A percentile compares a stretch with the other conserved stretches of the same genome.
Evolutionary conservation across 2,888 invertebrate species (phyloP).

Genomic region (Drosophila anomalata): DNA sequence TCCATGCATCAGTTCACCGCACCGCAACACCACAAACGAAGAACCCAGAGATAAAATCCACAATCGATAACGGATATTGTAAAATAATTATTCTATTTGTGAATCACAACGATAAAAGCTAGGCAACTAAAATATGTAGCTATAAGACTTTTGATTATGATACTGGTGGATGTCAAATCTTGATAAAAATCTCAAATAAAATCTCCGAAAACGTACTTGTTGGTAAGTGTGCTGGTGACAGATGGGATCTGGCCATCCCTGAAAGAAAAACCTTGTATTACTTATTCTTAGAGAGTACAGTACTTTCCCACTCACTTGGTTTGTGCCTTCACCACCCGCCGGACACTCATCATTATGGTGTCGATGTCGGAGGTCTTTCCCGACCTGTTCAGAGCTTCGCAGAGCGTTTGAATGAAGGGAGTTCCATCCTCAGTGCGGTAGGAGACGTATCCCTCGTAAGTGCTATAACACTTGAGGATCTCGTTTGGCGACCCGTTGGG

Average conservation of each 20-base stretch:
- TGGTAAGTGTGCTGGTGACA: conserved; percentile 79
- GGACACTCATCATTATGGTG: conserved; percentile 79
- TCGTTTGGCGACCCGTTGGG: conserved; percentile 77
- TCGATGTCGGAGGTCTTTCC: conserved; percentile 75
- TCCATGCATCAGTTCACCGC: background rate
- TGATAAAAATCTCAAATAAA: conserved; percentile 27
- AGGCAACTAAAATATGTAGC: background rate
- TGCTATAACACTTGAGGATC: conserved; percentile 83
- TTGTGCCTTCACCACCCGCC: conserved; percentile 41
- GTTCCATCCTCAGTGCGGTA: conserved; percentile 81
- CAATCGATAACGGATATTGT: conserved; percentile 3
- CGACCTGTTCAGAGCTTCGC: conserved; percentile 68
- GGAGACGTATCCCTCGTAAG: conserved; percentile 83
- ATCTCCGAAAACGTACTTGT: conserved; percentile 81
- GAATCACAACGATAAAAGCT: conserved; percentile 16
- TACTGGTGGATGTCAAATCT: background rate
- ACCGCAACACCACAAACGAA: background rate
- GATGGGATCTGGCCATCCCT: conserved; percentile 82
- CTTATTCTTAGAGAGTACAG: background rate
- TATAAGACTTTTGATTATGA: background rate
- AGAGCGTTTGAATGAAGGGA: conserved; percentile 81
- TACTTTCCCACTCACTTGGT: conserved; percentile 62
- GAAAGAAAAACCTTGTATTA: conserved; percentile 5
- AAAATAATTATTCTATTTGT: conserved; percentile 14
- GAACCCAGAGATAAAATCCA: background rate